These are phyloP conservation scores for Cataglyphis hispanica DNA, from an alignment of 1,140 invertebrate genomes.

Conservation along the genomic window DNA sequence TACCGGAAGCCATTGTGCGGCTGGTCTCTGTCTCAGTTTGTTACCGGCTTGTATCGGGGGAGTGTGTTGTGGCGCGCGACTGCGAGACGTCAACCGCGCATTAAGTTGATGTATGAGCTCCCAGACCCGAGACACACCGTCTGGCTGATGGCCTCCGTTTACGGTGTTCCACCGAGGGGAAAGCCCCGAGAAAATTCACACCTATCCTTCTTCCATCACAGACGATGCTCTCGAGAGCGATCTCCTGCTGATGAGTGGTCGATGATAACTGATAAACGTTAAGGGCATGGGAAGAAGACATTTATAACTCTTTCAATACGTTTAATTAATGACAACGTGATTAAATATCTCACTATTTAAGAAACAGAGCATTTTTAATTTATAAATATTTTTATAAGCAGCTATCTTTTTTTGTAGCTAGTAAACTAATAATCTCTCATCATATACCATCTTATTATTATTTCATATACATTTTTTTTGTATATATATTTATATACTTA, in stretches of 20 bases:
- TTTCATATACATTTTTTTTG: not conserved
- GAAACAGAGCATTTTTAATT: not conserved
- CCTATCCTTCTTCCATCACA: conserved; percentile 29
- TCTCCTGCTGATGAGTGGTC: conserved; percentile 14
- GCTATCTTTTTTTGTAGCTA: not conserved
- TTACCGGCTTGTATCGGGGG: conserved; percentile 57
- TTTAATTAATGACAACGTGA: conserved; percentile 38
- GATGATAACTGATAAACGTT: conserved; percentile 44
- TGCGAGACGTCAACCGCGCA: conserved; percentile 75
- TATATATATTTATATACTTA: not conserved
- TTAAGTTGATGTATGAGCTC: conserved; percentile 78
- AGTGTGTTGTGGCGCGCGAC: conserved; percentile 63
- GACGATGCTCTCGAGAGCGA: not conserved
- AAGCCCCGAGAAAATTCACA: conserved; percentile 61
- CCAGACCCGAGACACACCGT: conserved; percentile 61
- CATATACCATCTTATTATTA: no score
- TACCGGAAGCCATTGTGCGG: conserved; percentile 75
- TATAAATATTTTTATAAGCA: not conserved
- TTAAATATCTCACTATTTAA: not conserved
- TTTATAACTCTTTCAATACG: not conserved
- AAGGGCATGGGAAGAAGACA: not conserved
- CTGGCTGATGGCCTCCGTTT: conserved; percentile 70
- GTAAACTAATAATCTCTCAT: not conserved
- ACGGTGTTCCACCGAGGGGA: conserved; percentile 43
- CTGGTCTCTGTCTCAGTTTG: conserved; percentile 62